A percentile compares a stretch with the other conserved stretches of the same genome.
Evolutionary conservation across 2,888 invertebrate genomes (phyloP).

Genomic region (Chrysolina americana): DNA sequence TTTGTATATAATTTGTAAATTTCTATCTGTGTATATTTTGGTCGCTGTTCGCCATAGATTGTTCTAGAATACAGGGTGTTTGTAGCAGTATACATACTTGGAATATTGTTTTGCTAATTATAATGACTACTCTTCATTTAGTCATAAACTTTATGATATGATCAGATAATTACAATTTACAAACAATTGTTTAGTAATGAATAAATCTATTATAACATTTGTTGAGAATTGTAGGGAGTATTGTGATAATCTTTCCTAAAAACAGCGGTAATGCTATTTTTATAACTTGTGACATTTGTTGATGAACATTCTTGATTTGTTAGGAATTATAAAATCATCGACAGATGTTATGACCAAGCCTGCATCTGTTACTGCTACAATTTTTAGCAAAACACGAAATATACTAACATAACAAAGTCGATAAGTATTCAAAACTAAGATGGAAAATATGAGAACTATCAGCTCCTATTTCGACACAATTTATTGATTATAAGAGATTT

Average conservation of each 20-base stretch:
- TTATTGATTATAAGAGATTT: neutral
- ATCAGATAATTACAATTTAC: neutral
- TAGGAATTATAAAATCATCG: too few species aligned
- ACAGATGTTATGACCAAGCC: too few species aligned
- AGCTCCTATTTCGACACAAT: neutral
- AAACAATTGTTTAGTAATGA: too few species aligned
- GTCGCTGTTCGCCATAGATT: conserved; percentile 40
- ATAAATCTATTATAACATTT: neutral
- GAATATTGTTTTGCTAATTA: neutral
- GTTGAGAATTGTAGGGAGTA: neutral
- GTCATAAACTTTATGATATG: too few species aligned
- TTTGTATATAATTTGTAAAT: conserved; percentile 50
- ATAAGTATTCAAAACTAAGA: too few species aligned
- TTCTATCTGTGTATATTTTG: conserved; percentile 43
- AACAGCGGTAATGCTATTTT: neutral
- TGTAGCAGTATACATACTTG: conserved; percentile 20
- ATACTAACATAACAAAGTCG: neutral
- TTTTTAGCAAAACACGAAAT: neutral
- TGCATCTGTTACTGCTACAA: neutral
- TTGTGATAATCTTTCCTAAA: neutral
- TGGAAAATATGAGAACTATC: neutral
- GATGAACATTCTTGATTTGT: too few species aligned
- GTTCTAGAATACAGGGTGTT: conserved; percentile 25
- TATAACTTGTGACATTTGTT: too few species aligned
- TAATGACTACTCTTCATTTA: too few species aligned